Base-by-base conservation (phyloP, 2,113 vertebrate species). In the Pardalotus punctatus region DNA sequence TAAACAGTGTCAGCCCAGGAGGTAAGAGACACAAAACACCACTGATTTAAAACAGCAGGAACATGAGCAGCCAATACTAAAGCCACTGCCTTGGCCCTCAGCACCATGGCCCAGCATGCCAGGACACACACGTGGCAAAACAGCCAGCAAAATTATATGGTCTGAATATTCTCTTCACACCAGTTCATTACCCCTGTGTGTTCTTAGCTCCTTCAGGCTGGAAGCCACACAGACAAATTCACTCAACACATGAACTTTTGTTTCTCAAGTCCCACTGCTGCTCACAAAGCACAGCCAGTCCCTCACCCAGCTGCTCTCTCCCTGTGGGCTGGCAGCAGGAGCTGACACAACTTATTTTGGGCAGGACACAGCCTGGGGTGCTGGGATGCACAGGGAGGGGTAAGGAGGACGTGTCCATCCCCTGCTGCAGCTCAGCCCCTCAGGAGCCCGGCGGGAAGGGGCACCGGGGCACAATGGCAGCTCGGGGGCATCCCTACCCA, bases 341-440 rank as follows among this genome's bases (percentile, higher is more conserved):
- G 29, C 40, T 31, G 48, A 45, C 64, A 48, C 45, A 7, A n/a
- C 15, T 23, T 7, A 7, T 13, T 77, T 36, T 12, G 31, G 3
- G 28, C 0, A 42, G 40, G 10, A 42, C 24, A 42, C 28, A 36
- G 3, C 25, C 18, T 5, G 9, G 43, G 43, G 29, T 6, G 0
- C 36, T 6, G 16, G 36, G 36, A 33, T 19, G 12, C 2, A 24
- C 43, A 24, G 70, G 35, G 25, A 54, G 35, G 47, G n/a, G 10
- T 12, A 20, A 69, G 47, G 17, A 61, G 21, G 36, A 38, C 0
- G 1, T 33, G 35, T 33, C 62, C 40, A 19, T 10, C 17, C 24
- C 14, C 9, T 8, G 11, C 38, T 42, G 70, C 54, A 74, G 70
- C 54, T 61, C 62, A 54, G 54, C 29, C 29, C 36, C 25, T 15